Base-by-base conservation (phyloP, 2,113 vertebrate species). In the Nesoenas mayeri region DNA sequence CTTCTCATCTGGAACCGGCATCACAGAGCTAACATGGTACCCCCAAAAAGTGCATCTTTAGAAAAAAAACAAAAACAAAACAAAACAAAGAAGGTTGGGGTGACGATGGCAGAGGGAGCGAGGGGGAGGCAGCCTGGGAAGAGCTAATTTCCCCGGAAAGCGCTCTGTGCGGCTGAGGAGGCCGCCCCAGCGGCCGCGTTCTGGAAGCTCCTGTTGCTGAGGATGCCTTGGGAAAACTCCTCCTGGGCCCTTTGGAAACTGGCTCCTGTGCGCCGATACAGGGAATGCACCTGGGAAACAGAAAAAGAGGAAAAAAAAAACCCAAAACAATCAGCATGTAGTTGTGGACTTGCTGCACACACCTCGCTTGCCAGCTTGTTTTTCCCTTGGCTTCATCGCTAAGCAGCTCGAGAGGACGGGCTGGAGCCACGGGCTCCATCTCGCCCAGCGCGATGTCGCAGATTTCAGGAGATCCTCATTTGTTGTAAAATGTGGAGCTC, bases 191-290 rank as follows among this genome's bases (percentile, higher is more conserved):
- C 50, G 0, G 99, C 99, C 0, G 98, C 98, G 0, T 48, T 98
- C 96, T 99, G 99, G 97, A 99, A 98, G 81, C 97, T 97, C 79
- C 98, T 97, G 98, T 97, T 99, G 95, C 95, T 98, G 95, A 99
- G 97, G 93, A 99, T 99, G 61, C 98, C 99, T 18, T 98, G 98
- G 79, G 99, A 99, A 91, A 99, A 99, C 97, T 99, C 99, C 61
- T 99, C 98, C 92, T 99, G 99, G 8, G 99, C 99, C 91, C 99
- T 99, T 72, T 98, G 98, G 98, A 99, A 99, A 93, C 99, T 99
- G 95, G 99, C 99, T 40, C 99, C 99, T 0, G 99, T 99, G 78
- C 98, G 97, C 40, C 99, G 98, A 83, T 99, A 99, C 87, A 98
- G 97, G 15, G 98, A 98, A 48, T 99, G 99, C 64, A 99, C 99